A percentile compares a stretch with the other conserved stretches of the same genome.
These are phyloP conservation scores for Pogonomyrmex californicus DNA, from an alignment of 1,140 invertebrate genomes.

Conservation along the genomic window DNA sequence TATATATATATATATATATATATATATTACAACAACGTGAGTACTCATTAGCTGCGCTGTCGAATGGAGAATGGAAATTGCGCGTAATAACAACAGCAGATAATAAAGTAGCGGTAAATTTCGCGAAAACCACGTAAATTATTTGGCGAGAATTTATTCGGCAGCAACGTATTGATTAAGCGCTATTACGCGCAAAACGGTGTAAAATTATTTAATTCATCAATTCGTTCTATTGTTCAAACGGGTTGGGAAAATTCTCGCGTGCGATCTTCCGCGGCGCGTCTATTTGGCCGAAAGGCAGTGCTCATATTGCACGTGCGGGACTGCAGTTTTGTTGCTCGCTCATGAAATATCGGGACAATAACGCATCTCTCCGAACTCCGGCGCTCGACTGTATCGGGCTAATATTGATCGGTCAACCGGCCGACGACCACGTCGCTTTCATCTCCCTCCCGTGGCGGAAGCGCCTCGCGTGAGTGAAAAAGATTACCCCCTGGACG, in stretches of 20 bases:
- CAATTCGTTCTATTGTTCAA: neutral
- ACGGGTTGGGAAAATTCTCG: neutral
- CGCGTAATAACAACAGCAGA: neutral
- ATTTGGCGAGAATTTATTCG: neutral
- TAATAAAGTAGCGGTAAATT: neutral
- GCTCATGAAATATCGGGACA: constrained; percentile 12
- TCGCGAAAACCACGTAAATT: neutral
- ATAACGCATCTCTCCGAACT: constrained; percentile 3
- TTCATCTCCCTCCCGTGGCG: neutral
- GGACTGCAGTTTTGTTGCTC: neutral
- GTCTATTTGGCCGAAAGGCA: neutral
- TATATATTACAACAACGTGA: neutral
- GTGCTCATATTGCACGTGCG: neutral
- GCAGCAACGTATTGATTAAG: neutral
- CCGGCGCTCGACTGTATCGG: neutral
- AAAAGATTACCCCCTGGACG: neutral
- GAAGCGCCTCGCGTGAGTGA: neutral
- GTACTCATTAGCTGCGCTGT: neutral
- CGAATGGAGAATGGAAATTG: neutral
- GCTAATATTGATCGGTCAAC: constrained; percentile 36
- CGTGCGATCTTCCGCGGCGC: neutral
- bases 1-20: too few relatives aligned
- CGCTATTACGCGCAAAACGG: neutral
- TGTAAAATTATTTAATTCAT: neutral
- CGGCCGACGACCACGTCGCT: neutral